These are phyloP conservation scores for Incurvaria masculella DNA, from an alignment of 2,888 invertebrate species.

Conservation along the genomic window DNA sequence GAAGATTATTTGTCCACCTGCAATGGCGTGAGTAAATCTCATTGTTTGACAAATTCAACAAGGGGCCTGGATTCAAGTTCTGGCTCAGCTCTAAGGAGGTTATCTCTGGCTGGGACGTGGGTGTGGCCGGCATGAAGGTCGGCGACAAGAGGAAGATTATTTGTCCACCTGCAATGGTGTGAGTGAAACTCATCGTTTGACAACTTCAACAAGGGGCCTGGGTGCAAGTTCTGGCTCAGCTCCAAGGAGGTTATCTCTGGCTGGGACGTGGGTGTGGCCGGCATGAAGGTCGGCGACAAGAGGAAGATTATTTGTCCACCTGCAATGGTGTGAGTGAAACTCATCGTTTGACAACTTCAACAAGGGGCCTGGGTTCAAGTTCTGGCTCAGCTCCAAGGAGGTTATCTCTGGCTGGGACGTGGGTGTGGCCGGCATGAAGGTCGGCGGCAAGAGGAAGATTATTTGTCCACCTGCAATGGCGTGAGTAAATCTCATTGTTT, in stretches of 20 bases:
- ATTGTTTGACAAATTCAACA: slow-evolving; percentile 75
- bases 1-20: slow-evolving; percentile 77
- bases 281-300: slow-evolving; percentile 76
- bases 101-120: slow-evolving; percentile 89
- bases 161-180: slow-evolving; percentile 85
- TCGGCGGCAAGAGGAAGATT: slow-evolving; percentile 86
- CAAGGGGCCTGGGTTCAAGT: slow-evolving; percentile 81
- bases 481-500: slow-evolving; percentile 76
- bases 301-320: slow-evolving; percentile 85
- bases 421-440: slow-evolving; percentile 89
- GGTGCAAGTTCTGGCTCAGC: slow-evolving; percentile 83
- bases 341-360: slow-evolving; percentile 76
- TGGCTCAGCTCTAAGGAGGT: slow-evolving; percentile 81
- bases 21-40: slow-evolving; percentile 76
- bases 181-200: slow-evolving; percentile 93
- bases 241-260: slow-evolving; percentile 85
- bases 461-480: slow-evolving; percentile 82
- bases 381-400: slow-evolving; percentile 78
- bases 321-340: slow-evolving; percentile 77
- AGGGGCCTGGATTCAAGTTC: slow-evolving; percentile 85
- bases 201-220: slow-evolving; percentile 67
- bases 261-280: slow-evolving; percentile 85
- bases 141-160: slow-evolving; percentile 86
- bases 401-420: slow-evolving; percentile 92
- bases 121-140: slow-evolving; percentile 89